Evolutionary conservation across 2,888 invertebrate genomes (phyloP).

Genomic region (Dryomyza anilis): DNA sequence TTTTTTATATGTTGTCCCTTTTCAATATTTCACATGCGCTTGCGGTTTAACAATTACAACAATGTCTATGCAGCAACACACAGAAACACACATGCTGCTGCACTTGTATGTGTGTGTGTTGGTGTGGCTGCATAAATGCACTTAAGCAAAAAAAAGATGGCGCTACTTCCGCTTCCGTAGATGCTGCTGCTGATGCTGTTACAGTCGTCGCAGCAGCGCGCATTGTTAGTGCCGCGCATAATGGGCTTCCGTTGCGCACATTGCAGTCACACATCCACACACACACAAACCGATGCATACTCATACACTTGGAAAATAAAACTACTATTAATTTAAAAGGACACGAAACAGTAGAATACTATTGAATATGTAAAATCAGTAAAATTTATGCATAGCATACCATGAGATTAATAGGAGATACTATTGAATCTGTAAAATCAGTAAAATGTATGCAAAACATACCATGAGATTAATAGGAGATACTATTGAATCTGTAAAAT

Average conservation of each 20-base stretch:
- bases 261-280: not conserved
- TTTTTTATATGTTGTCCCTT: not conserved
- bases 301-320: not conserved
- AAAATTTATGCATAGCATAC: no score
- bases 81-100: not conserved
- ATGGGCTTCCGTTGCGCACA: conserved; percentile 4
- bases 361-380: no score
- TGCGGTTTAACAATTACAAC: conserved; percentile 31
- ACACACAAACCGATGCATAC: not conserved
- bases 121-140: conserved; percentile 7
- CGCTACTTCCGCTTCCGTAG: conserved; percentile 36
- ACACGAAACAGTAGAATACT: no score
- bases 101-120: not conserved
- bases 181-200: conserved; percentile 7
- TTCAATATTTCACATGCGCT: not conserved
- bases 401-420: no score
- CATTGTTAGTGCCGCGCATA: conserved; percentile 18
- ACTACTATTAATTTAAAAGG: no score
- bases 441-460: no score
- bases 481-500: no score
- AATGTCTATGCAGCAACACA: not conserved
- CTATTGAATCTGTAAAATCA: no score
- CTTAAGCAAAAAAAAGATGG: conserved; percentile 32
- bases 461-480: no score
- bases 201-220: no score